Base-by-base conservation (phyloP, 2,797 vertebrate species). In the Sebastolobus alascanus region DNA sequence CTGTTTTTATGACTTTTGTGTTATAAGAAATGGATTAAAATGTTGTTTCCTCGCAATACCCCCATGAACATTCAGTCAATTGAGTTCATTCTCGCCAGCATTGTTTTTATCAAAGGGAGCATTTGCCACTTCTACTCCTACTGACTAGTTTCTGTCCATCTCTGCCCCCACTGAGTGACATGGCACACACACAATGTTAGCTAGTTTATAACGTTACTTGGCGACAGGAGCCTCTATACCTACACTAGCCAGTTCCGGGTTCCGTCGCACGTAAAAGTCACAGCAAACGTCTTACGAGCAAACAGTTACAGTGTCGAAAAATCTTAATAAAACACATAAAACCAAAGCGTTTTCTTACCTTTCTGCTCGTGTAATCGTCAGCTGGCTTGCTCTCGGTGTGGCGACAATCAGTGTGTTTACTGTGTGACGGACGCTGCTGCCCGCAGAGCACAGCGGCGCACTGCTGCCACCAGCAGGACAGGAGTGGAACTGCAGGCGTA, bases 391-490 rank as follows among this genome's bases (percentile, higher is more conserved):
- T 16, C 55, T 46, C 43, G 1, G 11, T 12, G 65, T 3, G 31
- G 50, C n/a, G 5, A 58, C 68, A 27, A 5, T 54, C 60, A 25
- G 25, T 78, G 35, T 90, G 85, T 91, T 91, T 91, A 89, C 86
- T 37, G 35, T 70, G 84, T 76, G 46, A 18, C 73, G 1, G 40
- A 55, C 61, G 73, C 52, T 56, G 69, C 46, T 5, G 66, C 2
- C 5, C 0, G 11, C 63, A 20, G 33, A 29, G 7, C 12, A 0
- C 37, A 6, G 2, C 3, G 63, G 55, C 8, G 40, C 82, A 0
- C 37, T 89, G 80, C 80, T 70, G 92, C 92, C 93, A 1, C 82
- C 86, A 5, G 50, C 84, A 87, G 93, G 90, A 22, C 86, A 59
- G 90, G 92, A 65, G 90, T 65, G 66, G 76, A 75, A 91, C 0